A percentile compares a stretch with the other conserved stretches of the same genome.
Conservation (phyloP, 1,140 invertebrate species). For the Calosoma granatense region DNA sequence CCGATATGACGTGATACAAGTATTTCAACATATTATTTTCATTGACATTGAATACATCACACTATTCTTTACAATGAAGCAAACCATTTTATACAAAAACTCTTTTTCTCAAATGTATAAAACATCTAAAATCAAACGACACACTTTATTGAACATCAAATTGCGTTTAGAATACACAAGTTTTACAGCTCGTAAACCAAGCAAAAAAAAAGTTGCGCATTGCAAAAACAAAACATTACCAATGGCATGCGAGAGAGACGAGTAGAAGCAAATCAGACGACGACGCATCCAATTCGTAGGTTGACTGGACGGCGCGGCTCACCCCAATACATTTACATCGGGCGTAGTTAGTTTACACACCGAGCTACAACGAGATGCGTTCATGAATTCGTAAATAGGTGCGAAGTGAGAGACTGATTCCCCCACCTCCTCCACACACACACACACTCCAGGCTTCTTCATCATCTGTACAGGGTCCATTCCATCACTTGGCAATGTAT, state of each 20-base stretch:
- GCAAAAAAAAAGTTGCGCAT: too few species aligned
- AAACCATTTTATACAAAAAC: too few species aligned
- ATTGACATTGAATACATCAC: too few species aligned
- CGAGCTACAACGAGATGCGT: too few species aligned
- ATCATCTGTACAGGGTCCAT: neutral
- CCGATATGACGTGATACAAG: too few species aligned
- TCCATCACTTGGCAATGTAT: neutral
- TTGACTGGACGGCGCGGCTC: neutral
- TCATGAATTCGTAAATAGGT: constrained; percentile 5
- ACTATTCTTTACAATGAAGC: too few species aligned
- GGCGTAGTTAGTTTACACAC: neutral
- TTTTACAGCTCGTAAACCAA: neutral
- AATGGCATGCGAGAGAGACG: neutral
- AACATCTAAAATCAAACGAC: too few species aligned
- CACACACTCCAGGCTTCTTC: neutral
- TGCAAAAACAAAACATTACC: neutral
- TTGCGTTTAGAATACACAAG: too few species aligned
- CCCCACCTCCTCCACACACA: neutral
- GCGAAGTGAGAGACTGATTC: neutral
- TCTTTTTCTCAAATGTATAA: too few species aligned
- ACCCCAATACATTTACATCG: neutral
- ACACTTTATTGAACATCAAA: too few species aligned
- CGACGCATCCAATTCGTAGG: neutral
- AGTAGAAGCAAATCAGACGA: neutral
- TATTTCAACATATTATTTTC: too few species aligned